Conservation (phyloP, 2,797 vertebrate species). For the Halcyon badia region DNA sequence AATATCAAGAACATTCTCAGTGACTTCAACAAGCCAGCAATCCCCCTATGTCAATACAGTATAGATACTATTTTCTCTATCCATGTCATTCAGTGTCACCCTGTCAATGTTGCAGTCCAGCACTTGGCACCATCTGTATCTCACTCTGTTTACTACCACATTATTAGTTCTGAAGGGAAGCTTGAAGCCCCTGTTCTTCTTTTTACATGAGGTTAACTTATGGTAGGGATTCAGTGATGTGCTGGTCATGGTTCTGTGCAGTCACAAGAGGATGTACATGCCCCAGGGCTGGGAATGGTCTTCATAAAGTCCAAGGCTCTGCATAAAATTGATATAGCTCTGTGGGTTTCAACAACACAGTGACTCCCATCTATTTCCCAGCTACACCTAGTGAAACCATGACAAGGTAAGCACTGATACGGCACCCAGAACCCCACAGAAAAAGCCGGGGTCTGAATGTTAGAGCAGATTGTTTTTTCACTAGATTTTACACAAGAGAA, state of each 20-base stretch:
- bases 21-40: background rate
- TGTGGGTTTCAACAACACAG: background rate
- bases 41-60: background rate
- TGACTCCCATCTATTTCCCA: background rate
- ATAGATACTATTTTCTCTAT: background rate
- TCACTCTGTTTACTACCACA: background rate
- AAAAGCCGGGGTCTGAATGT: background rate
- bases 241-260: background rate
- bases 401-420: background rate
- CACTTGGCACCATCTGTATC: background rate
- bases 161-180: background rate
- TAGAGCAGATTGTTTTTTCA: background rate
- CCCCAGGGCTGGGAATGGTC: background rate
- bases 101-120: background rate
- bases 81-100: background rate
- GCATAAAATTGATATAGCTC: background rate
- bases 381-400: background rate
- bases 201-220: background rate
- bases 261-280: background rate
- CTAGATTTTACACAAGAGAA: background rate
- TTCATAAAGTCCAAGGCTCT: background rate
- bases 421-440: background rate
- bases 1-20: background rate
- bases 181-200: background rate
- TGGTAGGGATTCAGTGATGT: background rate